Evolutionary conservation across 2,888 invertebrate species (phyloP).

Genomic region (Pocota personata): DNA sequence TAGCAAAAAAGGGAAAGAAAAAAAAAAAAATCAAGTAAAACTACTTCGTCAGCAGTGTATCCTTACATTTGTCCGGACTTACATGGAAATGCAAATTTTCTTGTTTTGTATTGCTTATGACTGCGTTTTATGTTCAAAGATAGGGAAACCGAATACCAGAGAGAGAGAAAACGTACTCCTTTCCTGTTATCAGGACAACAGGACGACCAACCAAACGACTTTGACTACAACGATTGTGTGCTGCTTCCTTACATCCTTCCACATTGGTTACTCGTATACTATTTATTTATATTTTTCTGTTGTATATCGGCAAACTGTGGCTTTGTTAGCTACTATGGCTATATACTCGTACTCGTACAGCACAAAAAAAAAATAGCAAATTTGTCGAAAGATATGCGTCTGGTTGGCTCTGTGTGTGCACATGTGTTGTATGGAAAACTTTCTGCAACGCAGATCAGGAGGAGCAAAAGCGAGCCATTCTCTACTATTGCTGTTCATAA

Average conservation of each 20-base stretch:
- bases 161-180: slow-evolving; percentile 17
- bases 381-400: slow-evolving; percentile 66
- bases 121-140: slow-evolving; percentile 70
- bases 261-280: slow-evolving; percentile 62
- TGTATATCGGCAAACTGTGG: slow-evolving; percentile 71
- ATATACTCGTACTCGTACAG: too few species aligned
- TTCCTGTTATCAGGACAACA: slow-evolving; percentile 55
- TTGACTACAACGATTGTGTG: slow-evolving; percentile 23
- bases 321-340: slow-evolving; percentile 46
- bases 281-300: slow-evolving; percentile 72
- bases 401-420: background rate
- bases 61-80: slow-evolving; percentile 63
- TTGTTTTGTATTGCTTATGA: slow-evolving; percentile 73
- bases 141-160: slow-evolving; percentile 19
- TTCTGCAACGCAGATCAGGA: slow-evolving; percentile 28
- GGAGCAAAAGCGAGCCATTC: slow-evolving; percentile 1
- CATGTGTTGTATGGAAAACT: background rate
- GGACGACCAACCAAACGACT: slow-evolving; percentile 42
- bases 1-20: slow-evolving; percentile 1
- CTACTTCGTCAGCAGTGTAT: slow-evolving; percentile 72
- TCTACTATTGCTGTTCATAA: slow-evolving; percentile 61
- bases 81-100: slow-evolving; percentile 72
- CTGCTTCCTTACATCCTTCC: slow-evolving; percentile 58
- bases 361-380: slow-evolving; percentile 34
- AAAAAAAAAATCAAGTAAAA: slow-evolving; percentile 47